Evolutionary conservation across 2,797 vertebrate genomes (phyloP), one percentile per base, ranked within the genome.

Genomic region (Myotis findleyi): DNA sequence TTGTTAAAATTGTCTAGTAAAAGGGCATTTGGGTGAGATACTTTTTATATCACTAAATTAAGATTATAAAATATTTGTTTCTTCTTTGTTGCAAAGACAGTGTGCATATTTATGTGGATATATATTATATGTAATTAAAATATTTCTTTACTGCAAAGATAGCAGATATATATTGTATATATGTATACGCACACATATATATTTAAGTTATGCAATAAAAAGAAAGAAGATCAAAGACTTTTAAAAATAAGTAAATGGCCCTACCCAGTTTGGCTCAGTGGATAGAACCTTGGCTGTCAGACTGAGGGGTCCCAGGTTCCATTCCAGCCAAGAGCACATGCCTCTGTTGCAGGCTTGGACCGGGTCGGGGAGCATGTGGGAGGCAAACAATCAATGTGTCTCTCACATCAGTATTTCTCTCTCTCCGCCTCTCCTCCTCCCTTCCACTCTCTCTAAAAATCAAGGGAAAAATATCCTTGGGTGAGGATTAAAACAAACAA

Each of bases 161-260:
- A 77, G n/a, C n/a, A 55, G 20, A 23, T 55, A 53, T 36, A 55
- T 36, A 53, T 76, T 53, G 33, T 33, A 53, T 36, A 53, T 36
- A 12, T 47, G 59, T 30, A 73, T 16, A 44, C 38, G 4, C 14
- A 59, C 68, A 18, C 3, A 53, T 21, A 47, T 7, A 55, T 25
- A 33, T n/a, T 68, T 44, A 89, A 89, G 51, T 55, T 57, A 20
- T 76, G 18, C 23, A 66, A 94, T 75, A 79, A 86, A 85, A 88
- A 72, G 62, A 68, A 84, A 25, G 21, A 81, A 36, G 27, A 85
- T 30, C 64, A 69, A 68, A 93, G 33, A 47, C 7, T 72, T 51
- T 51, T 4, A 49, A 92, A 79, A 73, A 38, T 66, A n/a, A 51
- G 12, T 59, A 75, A 59, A 75, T 0, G 14, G 27, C 13, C 59